These are phyloP conservation scores for Corythornis leucogaster DNA, from an alignment of 2,797 vertebrate species.

Conservation along the genomic window DNA sequence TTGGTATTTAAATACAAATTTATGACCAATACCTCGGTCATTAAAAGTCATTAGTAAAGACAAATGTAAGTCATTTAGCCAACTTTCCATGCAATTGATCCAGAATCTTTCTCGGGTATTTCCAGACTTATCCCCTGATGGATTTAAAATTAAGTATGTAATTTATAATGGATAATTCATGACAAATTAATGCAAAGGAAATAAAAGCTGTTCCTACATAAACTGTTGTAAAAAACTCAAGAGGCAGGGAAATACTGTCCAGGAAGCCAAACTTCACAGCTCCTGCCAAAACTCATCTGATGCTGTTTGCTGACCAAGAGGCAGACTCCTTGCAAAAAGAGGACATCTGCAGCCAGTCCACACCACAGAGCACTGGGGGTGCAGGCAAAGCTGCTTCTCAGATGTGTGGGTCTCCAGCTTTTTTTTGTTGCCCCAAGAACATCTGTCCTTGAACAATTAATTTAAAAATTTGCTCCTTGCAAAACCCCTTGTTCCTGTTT, in stretches of 20 bases:
- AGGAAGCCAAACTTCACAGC: background rate
- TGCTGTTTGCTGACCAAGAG: background rate
- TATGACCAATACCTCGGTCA: background rate
- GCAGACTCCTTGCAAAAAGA: background rate
- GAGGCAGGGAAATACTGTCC: background rate
- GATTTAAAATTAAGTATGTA: background rate
- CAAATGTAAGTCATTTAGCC: background rate
- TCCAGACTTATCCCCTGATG: background rate
- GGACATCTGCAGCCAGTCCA: background rate
- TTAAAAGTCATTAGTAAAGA: background rate
- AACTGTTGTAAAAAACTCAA: background rate
- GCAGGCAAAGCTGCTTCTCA: background rate
- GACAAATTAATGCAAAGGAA: background rate
- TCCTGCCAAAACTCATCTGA: background rate
- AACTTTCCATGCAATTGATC: background rate
- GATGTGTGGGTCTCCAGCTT: background rate
- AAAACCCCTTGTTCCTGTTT: background rate
- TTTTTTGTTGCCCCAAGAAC: background rate
- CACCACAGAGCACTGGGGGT: accelerated
- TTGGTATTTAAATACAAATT: background rate
- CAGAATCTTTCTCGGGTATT: background rate
- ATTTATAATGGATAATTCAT: background rate
- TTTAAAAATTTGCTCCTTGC: background rate
- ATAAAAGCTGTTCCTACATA: background rate
- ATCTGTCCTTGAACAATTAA: background rate